Conservation (phyloP, 2,113 vertebrate genomes). For the Opisthocomus hoazin region DNA sequence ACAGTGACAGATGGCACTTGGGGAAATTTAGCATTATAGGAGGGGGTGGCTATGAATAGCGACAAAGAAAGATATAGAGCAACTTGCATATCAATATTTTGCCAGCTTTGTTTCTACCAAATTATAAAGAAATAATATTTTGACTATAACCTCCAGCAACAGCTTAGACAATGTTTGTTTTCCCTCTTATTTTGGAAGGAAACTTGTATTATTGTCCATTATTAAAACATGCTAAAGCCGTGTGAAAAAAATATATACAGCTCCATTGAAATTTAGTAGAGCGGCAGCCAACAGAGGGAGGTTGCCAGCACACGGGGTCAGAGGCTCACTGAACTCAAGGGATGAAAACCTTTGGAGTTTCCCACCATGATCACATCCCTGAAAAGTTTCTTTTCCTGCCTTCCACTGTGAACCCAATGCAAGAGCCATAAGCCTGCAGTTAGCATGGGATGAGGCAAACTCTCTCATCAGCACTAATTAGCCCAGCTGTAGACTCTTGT, state of each 20-base stretch:
- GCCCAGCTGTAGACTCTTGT: background rate
- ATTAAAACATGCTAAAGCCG: background rate
- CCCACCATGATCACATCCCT: background rate
- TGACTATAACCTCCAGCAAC: slow-evolving; percentile 26
- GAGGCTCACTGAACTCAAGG: background rate
- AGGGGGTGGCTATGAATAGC: slow-evolving; percentile 2
- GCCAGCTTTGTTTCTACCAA: slow-evolving; percentile 29
- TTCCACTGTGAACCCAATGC: background rate
- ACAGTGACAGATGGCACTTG: slow-evolving; percentile 43
- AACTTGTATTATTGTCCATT: background rate
- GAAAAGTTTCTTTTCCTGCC: background rate
- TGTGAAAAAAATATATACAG: background rate
- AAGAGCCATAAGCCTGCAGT: background rate
- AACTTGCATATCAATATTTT: slow-evolving; percentile 50
- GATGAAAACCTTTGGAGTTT: background rate
- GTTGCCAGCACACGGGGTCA: accelerated
- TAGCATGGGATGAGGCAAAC: background rate
- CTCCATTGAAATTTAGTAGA: background rate
- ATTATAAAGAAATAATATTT: slow-evolving; percentile 16
- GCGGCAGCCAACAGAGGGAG: background rate
- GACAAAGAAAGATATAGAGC: slow-evolving; percentile 22
- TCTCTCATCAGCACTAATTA: background rate
- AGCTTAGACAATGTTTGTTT: slow-evolving; percentile 25
- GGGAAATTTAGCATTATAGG: background rate
- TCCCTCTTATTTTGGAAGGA: background rate